Base-by-base conservation (phyloP, 1,140 invertebrate genomes). In the Bombus affinis region DNA sequence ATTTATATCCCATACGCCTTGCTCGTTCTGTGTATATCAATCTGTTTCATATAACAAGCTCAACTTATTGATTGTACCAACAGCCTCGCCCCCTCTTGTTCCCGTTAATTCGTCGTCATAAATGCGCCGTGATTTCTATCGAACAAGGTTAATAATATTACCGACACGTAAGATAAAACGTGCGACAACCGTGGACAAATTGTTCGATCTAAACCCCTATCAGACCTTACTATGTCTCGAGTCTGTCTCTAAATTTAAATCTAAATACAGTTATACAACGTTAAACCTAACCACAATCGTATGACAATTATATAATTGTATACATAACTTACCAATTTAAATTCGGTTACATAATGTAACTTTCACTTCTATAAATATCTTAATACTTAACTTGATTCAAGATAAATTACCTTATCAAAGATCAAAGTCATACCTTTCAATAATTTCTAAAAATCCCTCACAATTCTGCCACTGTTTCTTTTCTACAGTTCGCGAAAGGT, bases 31-130 rank as follows among this genome's bases (percentile, higher is more conserved):
- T 86, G 42, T 88, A 37, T 88, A 79, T 88, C 87, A 86, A 72
- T 71, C 87, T 44, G 66, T 88, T 82, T 88, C 75, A 86, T 71
- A 86, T 68, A 89, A 72, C 62, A 76, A 71, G 35, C 73, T 74
- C 79, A 83, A 89, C 88, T 89, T 89, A 86, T 89, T 65, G 78
- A 89, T 89, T 73, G 59, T 71, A 57, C 82, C 22, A 44, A 44
- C 59, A 22, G 5, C 18, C 37, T 32, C 32, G 6, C 32, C 66
- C 6, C 32, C 18, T 25, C n/a, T 66, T 8, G 57, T 74, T 25
- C 65, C 74, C 68, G 44, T 88, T 88, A 89, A 88, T 89, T 79
- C 80, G 53, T 75, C 72, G 78, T 86, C 81, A 72, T 73, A 57
- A 75, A 88, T 86, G 79, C 73, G 28, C 65, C n/a, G 75, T 57